Evolutionary conservation across 2,113 vertebrate species (phyloP).

Genomic region (Colistium nudipinnis): DNA sequence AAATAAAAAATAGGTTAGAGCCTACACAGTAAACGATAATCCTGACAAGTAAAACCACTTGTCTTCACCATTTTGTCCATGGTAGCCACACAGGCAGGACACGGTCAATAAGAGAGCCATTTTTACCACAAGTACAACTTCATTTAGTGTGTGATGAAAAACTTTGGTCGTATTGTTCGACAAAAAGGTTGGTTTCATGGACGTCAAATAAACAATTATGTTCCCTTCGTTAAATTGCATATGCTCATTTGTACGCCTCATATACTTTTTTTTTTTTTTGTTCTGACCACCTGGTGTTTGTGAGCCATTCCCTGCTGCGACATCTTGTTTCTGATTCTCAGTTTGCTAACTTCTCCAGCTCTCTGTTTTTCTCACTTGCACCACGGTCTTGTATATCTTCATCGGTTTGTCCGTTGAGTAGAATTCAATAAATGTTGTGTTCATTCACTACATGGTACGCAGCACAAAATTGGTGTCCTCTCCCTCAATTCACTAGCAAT

Average conservation of each 20-base stretch:
- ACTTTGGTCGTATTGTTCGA: neutral
- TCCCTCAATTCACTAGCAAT: neutral
- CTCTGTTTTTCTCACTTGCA: neutral
- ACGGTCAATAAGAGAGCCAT: neutral
- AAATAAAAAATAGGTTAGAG: slow-evolving; percentile 25
- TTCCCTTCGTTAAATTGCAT: neutral
- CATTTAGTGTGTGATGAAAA: neutral
- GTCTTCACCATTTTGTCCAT: neutral
- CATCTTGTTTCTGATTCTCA: neutral
- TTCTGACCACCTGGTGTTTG: neutral
- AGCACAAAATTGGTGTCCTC: neutral
- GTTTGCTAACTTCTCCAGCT: neutral
- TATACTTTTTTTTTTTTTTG: neutral
- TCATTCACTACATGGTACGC: neutral
- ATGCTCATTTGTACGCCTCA: neutral
- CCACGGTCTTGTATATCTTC: neutral
- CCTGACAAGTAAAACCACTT: neutral
- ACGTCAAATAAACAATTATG: neutral
- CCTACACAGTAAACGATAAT: neutral
- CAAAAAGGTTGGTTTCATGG: neutral
- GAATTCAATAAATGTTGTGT: neutral
- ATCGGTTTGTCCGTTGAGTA: neutral
- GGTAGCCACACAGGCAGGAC: neutral
- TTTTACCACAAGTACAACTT: neutral
- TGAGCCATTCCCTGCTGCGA: neutral